These are phyloP conservation scores for Chaetorhynchus papuensis DNA, from an alignment of 2,113 vertebrate species.

Conservation along the genomic window DNA sequence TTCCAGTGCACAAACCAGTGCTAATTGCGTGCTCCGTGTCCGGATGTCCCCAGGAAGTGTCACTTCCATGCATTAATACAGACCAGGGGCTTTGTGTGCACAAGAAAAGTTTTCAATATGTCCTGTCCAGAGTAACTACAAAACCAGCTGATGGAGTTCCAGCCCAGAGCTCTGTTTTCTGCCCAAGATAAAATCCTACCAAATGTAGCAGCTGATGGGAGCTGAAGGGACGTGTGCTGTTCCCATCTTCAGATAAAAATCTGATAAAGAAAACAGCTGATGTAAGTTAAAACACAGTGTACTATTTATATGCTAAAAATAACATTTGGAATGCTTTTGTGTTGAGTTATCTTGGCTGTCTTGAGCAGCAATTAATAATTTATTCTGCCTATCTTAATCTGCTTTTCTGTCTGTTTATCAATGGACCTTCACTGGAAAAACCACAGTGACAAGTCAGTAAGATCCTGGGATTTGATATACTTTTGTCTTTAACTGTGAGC, in stretches of 20 bases:
- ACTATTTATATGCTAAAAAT: conserved; percentile 55
- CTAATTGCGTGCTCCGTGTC: neutral
- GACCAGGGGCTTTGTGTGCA: neutral
- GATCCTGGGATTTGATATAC: neutral
- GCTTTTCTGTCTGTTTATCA: conserved; percentile 31
- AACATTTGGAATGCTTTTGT: conserved; percentile 51
- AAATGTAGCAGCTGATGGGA: conserved; percentile 14
- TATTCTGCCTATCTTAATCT: conserved; percentile 25
- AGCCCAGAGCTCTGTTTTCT: neutral
- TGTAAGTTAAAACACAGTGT: conserved; percentile 49
- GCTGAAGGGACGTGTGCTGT: neutral
- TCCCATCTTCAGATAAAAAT: conserved; percentile 63
- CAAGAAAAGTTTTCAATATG: conserved; percentile 2
- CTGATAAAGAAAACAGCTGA: conserved; percentile 61
- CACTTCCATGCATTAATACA: neutral
- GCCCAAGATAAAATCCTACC: conserved; percentile 12
- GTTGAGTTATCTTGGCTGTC: conserved; percentile 22
- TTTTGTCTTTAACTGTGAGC: neutral
- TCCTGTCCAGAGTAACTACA: neutral
- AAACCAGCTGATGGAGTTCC: conserved; percentile 47
- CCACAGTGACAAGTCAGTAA: neutral
- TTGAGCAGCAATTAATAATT: conserved; percentile 55
- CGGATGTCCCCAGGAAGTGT: conserved; percentile 35
- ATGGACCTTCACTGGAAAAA: neutral
- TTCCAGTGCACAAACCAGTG: neutral